Conservation (phyloP, 1,140 invertebrate species). For the Goniozus legneri region DNA sequence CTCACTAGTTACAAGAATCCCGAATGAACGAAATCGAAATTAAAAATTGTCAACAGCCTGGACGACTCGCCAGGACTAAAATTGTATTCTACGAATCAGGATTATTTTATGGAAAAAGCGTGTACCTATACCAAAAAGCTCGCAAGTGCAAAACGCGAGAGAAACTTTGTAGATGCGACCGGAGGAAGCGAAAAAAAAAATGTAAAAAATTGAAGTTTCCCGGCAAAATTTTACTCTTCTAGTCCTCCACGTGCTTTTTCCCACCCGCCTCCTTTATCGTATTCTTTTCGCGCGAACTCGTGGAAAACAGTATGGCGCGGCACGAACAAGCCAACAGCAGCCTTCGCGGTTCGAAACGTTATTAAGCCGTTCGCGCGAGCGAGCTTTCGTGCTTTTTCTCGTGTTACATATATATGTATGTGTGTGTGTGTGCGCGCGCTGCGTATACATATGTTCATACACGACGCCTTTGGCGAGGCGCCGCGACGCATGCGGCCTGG, state of each 20-base stretch:
- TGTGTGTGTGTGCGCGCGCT: too few relatives aligned
- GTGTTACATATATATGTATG: too few relatives aligned
- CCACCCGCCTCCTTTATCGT: too few relatives aligned
- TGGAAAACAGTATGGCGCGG: constrained; percentile 45
- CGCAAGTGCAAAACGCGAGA: not conserved
- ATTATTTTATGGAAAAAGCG: not conserved
- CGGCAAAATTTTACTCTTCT: not conserved
- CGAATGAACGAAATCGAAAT: too few relatives aligned
- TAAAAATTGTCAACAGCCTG: too few relatives aligned
- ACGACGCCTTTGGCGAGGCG: constrained; percentile 31
- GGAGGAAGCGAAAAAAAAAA: not conserved
- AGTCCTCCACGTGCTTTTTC: too few relatives aligned
- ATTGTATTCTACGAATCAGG: too few relatives aligned
- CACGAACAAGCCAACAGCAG: constrained; percentile 49
- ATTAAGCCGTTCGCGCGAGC: constrained; percentile 24
- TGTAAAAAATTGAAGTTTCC: not conserved
- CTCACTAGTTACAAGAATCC: too few relatives aligned
- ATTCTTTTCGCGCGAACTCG: not conserved
- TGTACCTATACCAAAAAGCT: constrained; percentile 8
- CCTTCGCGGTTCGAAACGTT: constrained; percentile 48
- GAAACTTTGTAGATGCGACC: not conserved
- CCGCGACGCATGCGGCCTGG: constrained; percentile 47
- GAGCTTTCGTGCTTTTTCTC: too few relatives aligned
- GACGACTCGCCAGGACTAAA: too few relatives aligned
- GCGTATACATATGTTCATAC: too few relatives aligned